Conservation (phyloP, 2,113 vertebrate species). For the Petaurus breviceps region DNA sequence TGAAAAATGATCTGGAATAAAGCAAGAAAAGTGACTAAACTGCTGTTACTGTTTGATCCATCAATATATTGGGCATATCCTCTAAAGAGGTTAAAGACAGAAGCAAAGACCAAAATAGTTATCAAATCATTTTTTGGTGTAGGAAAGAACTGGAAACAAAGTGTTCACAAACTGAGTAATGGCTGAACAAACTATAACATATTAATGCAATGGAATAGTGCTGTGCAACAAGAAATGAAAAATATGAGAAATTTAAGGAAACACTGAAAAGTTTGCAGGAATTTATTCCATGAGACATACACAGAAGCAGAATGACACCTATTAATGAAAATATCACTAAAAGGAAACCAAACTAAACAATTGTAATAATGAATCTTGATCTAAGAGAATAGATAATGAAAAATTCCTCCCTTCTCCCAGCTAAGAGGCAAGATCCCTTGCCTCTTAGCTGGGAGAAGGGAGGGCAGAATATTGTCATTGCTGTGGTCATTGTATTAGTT, state of each 20-base stretch:
- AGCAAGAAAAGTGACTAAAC: background rate
- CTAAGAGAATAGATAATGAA: background rate
- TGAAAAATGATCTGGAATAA: background rate
- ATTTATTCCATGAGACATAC: background rate
- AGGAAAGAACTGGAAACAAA: background rate
- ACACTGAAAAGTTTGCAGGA: background rate
- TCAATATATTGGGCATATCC: background rate
- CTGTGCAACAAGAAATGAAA: background rate
- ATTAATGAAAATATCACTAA: background rate
- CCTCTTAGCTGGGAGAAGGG: too few species aligned
- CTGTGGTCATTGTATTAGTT: too few species aligned
- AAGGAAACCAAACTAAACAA: background rate
- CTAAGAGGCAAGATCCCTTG: background rate
- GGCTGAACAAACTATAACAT: background rate
- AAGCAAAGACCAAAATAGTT: too few species aligned
- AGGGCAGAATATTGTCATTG: too few species aligned
- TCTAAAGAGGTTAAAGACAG: too few species aligned
- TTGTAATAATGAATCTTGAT: background rate
- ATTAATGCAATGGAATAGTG: background rate
- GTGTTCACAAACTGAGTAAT: background rate
- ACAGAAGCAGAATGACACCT: background rate
- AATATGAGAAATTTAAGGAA: background rate
- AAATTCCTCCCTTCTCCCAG: background rate
- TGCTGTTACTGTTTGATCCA: background rate
- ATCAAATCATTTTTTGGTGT: background rate